Percentiles rank a stretch among this genome's conserved stretches.
Conservation (phyloP, 2,113 vertebrate genomes). For the Oncorhynchus nerka region DNA sequence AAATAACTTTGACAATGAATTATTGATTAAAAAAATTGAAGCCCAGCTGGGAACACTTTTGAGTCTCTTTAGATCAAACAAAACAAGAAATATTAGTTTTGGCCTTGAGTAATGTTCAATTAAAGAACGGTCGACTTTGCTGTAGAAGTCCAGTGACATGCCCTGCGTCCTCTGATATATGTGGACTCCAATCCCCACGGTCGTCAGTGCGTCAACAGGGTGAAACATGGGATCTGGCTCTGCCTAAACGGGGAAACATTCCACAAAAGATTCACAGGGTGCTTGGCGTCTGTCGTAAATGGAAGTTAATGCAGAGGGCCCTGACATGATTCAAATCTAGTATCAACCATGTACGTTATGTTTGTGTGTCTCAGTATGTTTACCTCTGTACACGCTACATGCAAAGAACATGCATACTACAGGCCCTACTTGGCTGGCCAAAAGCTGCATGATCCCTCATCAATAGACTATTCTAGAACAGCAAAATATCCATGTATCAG, state of each 20-base stretch:
- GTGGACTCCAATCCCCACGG: slow-evolving; percentile 54
- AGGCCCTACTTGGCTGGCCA: too few relatives aligned
- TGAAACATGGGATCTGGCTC: slow-evolving; percentile 46
- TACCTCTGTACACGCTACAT: not conserved
- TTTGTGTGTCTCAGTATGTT: too few relatives aligned
- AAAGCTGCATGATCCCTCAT: too few relatives aligned
- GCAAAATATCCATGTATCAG: too few relatives aligned
- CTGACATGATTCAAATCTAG: slow-evolving; percentile 19
- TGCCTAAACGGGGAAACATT: slow-evolving; percentile 25
- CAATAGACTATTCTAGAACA: too few relatives aligned
- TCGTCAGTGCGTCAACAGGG: slow-evolving; percentile 41
- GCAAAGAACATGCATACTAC: too few relatives aligned
- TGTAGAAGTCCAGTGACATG: slow-evolving; percentile 56
- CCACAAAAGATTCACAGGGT: slow-evolving; percentile 30
- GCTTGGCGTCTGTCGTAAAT: slow-evolving; percentile 29
- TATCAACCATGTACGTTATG: slow-evolving; percentile 9
- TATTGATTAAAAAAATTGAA: slow-evolving; percentile 71
- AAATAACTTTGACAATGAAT: slow-evolving; percentile 75
- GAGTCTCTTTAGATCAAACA: slow-evolving; percentile 75
- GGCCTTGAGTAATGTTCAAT: slow-evolving; percentile 79
- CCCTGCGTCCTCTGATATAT: slow-evolving; percentile 44
- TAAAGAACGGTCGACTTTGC: slow-evolving; percentile 67
- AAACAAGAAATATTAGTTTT: slow-evolving; percentile 73
- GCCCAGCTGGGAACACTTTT: slow-evolving; percentile 63
- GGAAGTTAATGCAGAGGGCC: slow-evolving; percentile 37